phyloP scores from a whole-genome alignment of 1,140 invertebrate genomes.

The Medauroidea extradentata region DNA sequence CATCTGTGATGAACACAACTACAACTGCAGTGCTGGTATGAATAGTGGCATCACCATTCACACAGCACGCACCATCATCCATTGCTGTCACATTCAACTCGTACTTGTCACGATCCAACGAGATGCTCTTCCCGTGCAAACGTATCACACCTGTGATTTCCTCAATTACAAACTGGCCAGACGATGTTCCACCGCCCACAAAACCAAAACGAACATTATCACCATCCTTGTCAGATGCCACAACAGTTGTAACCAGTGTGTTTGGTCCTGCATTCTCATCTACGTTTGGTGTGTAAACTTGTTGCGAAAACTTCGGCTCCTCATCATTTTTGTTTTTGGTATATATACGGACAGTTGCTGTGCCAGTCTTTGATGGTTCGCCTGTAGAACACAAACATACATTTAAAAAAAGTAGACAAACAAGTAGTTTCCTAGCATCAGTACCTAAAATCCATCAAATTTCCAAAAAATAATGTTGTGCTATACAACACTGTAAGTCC shows the following conservation, averaged over 20 bases:
- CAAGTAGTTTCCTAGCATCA: too few species aligned
- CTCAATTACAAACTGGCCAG: conserved; percentile 91
- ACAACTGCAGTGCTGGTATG: conserved; percentile 94
- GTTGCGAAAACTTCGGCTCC: conserved; percentile 92
- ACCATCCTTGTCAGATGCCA: conserved; percentile 92
- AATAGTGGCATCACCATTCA: conserved; percentile 75
- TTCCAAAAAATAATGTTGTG: too few species aligned
- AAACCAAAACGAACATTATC: conserved; percentile 93
- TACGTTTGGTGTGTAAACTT: conserved; percentile 93
- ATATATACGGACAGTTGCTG: conserved; percentile 87
- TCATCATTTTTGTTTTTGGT: conserved; percentile 96
- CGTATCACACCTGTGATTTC: conserved; percentile 93
- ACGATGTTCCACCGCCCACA: conserved; percentile 81
- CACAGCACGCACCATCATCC: conserved; percentile 90
- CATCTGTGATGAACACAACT: conserved; percentile 93
- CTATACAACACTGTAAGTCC: too few species aligned
- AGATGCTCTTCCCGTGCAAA: conserved; percentile 68
- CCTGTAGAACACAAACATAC: conserved; percentile 43
- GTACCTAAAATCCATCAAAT: too few species aligned
- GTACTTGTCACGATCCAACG: conserved; percentile 51
- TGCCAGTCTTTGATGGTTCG: conserved; percentile 85
- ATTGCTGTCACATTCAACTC: conserved; percentile 91
- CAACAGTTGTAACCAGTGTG: conserved; percentile 89
- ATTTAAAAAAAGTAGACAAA: too few species aligned
- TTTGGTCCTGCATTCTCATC: conserved; percentile 93